Percentiles rank a stretch among this genome's conserved stretches.
Conservation (phyloP, 2,797 vertebrate genomes). For the Tangara arthus region DNA sequence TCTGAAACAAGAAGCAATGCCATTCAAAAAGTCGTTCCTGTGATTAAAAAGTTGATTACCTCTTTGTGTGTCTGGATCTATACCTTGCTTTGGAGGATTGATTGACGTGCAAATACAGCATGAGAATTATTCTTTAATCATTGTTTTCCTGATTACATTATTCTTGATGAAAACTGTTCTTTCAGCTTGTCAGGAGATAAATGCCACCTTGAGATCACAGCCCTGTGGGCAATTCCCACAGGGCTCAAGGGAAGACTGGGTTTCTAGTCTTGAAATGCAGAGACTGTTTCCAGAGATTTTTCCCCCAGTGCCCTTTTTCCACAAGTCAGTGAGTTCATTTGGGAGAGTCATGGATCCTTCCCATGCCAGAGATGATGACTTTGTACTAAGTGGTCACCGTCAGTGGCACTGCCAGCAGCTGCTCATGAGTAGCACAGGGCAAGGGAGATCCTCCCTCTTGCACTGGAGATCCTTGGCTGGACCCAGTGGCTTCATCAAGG, state of each 20-base stretch:
- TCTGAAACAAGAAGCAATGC: not conserved
- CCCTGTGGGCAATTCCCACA: not conserved
- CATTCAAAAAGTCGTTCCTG: not conserved
- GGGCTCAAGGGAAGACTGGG: not conserved
- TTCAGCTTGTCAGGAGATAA: not conserved
- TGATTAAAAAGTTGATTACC: not conserved
- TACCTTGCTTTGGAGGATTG: not conserved
- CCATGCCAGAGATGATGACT: not conserved
- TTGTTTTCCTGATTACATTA: not conserved
- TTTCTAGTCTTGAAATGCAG: not conserved
- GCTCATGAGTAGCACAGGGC: not conserved
- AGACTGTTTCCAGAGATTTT: not conserved
- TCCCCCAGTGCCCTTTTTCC: not conserved
- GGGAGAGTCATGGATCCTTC: not conserved
- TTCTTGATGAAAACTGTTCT: not conserved
- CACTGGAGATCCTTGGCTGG: not conserved
- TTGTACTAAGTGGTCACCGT: not conserved
- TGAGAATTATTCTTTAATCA: not conserved
- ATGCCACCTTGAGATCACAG: not conserved
- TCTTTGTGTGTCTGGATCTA: not conserved
- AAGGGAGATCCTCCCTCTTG: not conserved
- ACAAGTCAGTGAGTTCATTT: not conserved
- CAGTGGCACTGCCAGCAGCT: not conserved
- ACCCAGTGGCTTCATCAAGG: not conserved
- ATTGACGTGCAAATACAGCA: rapidly evolving